Evolutionary conservation across 2,888 invertebrate genomes (phyloP).

Genomic region (Onchidella celtica): DNA sequence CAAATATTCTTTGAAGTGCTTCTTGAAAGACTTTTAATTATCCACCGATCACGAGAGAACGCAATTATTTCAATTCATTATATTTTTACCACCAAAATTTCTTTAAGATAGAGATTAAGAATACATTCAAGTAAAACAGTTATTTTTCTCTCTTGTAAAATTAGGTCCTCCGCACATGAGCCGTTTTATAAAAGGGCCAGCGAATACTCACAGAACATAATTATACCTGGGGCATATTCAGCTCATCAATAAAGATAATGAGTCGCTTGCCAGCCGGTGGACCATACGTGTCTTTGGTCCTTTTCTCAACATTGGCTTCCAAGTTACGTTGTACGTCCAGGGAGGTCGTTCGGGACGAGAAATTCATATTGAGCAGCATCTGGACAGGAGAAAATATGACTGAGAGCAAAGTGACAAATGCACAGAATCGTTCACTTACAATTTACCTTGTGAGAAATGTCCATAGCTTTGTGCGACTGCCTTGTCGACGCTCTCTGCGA

Average conservation of each 20-base stretch:
- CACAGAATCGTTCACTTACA: not conserved
- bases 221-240: conserved; percentile 94
- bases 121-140: no score
- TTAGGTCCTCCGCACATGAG: no score
- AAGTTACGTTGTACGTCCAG: conserved; percentile 93
- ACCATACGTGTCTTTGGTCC: conserved; percentile 93
- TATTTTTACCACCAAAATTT: no score
- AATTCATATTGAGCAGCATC: conserved; percentile 91
- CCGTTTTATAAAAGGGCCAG: no score
- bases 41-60: no score
- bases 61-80: no score
- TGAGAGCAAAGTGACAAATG: not conserved
- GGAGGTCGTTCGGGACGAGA: conserved; percentile 94
- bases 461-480: not conserved
- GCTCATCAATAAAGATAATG: conserved; percentile 94
- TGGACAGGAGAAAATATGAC: conserved; percentile 77
- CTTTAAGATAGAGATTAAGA: no score
- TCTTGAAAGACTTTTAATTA: no score
- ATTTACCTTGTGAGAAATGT: not conserved
- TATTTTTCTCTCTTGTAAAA: no score
- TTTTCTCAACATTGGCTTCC: conserved; percentile 93
- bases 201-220: no score
- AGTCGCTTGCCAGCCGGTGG: conserved; percentile 94
- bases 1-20: no score
- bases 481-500: no score